These are phyloP conservation scores for Geococcyx californianus DNA, from an alignment of 2,113 vertebrate species.

Conservation along the genomic window DNA sequence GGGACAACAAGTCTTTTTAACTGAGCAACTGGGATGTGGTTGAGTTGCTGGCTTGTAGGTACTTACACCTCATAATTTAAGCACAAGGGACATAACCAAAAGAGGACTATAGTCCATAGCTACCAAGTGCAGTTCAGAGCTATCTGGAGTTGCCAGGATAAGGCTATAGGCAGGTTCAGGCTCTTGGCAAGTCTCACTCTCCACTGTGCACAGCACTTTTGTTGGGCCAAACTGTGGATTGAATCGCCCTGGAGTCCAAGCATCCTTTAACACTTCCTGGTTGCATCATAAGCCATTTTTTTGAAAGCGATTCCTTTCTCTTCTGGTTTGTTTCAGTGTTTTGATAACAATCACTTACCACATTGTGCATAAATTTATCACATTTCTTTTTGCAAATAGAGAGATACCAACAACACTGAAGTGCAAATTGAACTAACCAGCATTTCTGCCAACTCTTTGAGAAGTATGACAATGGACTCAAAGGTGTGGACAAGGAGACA, in stretches of 20 bases:
- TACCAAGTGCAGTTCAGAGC: not conserved
- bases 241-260: not conserved
- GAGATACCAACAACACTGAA: not conserved
- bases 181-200: not conserved
- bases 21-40: not conserved
- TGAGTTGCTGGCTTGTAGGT: not conserved
- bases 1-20: not conserved
- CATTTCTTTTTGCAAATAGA: not conserved
- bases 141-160: not conserved
- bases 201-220: not conserved
- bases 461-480: not conserved
- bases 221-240: not conserved
- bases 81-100: not conserved
- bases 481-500: not conserved
- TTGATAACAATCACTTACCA: not conserved
- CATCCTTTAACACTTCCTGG: not conserved
- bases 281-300: not conserved
- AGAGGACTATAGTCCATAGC: not conserved
- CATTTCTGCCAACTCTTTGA: not conserved
- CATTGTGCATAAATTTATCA: not conserved
- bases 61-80: not conserved
- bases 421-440: not conserved
- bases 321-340: not conserved
- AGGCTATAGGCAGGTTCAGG: not conserved
- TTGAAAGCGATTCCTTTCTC: not conserved